phyloP scores from a whole-genome alignment of 1,140 invertebrate genomes.

The Limonius californicus region DNA sequence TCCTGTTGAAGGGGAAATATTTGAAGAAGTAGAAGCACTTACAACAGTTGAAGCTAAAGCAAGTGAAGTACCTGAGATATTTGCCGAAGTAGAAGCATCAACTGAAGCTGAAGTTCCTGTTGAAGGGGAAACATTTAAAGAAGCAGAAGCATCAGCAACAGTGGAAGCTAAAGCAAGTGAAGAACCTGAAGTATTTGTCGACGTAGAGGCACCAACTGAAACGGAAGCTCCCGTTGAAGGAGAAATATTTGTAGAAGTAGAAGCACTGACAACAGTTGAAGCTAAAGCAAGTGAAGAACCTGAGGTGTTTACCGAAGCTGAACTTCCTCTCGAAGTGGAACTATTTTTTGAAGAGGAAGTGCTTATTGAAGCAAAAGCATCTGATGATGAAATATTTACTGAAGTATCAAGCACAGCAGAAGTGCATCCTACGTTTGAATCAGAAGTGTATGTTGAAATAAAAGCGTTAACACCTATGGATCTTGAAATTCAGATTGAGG shows the following conservation, averaged over 20 bases:
- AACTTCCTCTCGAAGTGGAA: too few species aligned
- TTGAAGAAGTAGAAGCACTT: background rate
- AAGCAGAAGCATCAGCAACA: background rate
- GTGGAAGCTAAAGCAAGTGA: too few species aligned
- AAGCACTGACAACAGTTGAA: background rate
- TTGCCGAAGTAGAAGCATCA: too few species aligned
- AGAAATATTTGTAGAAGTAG: background rate
- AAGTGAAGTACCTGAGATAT: too few species aligned
- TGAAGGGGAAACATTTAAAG: background rate
- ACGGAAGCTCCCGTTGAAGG: background rate
- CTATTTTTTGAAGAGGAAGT: too few species aligned
- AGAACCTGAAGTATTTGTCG: background rate
- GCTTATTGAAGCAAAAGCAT: too few species aligned
- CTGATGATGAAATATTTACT: background rate
- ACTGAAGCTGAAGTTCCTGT: slow-evolving; percentile 1
- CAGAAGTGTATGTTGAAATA: too few species aligned
- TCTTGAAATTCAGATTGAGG: background rate
- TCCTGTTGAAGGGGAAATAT: background rate
- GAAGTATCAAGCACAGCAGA: background rate
- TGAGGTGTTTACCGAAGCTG: background rate
- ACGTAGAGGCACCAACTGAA: background rate
- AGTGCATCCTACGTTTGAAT: too few species aligned
- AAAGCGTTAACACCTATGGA: too few species aligned
- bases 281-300: slow-evolving; percentile 1
- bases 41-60: too few species aligned